phyloP scores from a whole-genome alignment of 2,113 vertebrate genomes.

The Lutjanus erythropterus region DNA sequence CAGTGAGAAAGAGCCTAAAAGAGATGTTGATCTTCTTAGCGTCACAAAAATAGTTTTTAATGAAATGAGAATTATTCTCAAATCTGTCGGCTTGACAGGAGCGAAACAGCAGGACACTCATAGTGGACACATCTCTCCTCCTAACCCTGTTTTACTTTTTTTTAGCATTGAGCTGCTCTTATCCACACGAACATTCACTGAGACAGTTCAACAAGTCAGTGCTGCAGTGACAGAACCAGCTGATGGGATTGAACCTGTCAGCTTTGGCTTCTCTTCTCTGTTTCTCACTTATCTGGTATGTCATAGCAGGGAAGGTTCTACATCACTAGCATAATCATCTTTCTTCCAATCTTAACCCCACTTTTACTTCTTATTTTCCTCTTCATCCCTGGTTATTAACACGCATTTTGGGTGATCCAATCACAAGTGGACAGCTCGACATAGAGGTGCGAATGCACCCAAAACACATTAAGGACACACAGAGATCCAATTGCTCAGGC shows the following conservation, averaged over 20 bases:
- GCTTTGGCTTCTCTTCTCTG: neutral
- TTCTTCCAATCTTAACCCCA: neutral
- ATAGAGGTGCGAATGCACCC: too few relatives aligned
- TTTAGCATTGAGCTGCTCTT: neutral
- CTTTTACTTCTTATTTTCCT: neutral
- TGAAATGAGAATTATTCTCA: slow-evolving; percentile 13
- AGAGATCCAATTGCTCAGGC: too few relatives aligned
- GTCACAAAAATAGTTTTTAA: slow-evolving; percentile 29
- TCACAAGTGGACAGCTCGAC: too few relatives aligned
- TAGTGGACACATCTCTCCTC: neutral
- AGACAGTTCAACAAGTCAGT: neutral
- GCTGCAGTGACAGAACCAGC: neutral
- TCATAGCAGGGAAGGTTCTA: neutral
- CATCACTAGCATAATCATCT: neutral
- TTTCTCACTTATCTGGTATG: neutral
- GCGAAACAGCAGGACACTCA: slow-evolving; percentile 2
- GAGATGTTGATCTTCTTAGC: slow-evolving; percentile 48
- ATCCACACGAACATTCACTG: neutral
- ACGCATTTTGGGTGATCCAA: too few relatives aligned
- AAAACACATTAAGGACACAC: too few relatives aligned
- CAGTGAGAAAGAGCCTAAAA: neutral
- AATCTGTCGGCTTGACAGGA: neutral
- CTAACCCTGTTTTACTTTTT: neutral
- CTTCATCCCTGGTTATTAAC: too few relatives aligned
- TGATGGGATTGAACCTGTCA: slow-evolving; percentile 16